Conservation (phyloP, 2,797 vertebrate genomes). For the Urophycis tenuis region DNA sequence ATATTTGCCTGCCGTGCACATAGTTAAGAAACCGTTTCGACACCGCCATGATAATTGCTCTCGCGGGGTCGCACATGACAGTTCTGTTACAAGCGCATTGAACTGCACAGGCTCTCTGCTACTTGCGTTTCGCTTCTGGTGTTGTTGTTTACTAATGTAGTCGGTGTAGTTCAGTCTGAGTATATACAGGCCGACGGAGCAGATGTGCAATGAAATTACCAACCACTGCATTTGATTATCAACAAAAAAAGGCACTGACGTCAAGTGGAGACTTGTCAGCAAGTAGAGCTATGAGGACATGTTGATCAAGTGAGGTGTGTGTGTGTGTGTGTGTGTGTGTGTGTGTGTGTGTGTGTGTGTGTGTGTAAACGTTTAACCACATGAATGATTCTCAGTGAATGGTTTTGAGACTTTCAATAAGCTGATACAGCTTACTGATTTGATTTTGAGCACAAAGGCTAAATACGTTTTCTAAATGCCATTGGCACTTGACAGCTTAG, state of each 20-base stretch:
- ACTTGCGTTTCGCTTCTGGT: not conserved
- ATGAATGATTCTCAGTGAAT: not conserved
- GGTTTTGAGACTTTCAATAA: not conserved
- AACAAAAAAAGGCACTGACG: conserved; percentile 7
- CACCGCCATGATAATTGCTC: not conserved
- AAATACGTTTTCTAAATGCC: not conserved
- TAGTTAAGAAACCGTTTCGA: not conserved
- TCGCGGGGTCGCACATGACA: not conserved
- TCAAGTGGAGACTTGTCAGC: conserved; percentile 9
- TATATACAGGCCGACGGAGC: not conserved
- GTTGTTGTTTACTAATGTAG: not conserved
- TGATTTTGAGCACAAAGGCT: not conserved
- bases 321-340: not conserved
- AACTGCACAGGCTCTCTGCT: not conserved
- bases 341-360: not conserved
- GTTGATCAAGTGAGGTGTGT: conserved; percentile 9
- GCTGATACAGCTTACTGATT: not conserved
- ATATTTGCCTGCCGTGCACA: not conserved
- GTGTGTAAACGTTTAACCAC: not conserved
- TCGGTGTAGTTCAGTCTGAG: not conserved
- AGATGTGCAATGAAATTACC: not conserved
- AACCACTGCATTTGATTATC: too few species aligned
- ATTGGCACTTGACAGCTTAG: not conserved
- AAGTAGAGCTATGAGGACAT: conserved; percentile 14
- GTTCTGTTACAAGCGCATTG: not conserved